These are phyloP conservation scores for Prostheceraeus crozeri DNA, from an alignment of 2,888 invertebrate species.

Conservation along the genomic window DNA sequence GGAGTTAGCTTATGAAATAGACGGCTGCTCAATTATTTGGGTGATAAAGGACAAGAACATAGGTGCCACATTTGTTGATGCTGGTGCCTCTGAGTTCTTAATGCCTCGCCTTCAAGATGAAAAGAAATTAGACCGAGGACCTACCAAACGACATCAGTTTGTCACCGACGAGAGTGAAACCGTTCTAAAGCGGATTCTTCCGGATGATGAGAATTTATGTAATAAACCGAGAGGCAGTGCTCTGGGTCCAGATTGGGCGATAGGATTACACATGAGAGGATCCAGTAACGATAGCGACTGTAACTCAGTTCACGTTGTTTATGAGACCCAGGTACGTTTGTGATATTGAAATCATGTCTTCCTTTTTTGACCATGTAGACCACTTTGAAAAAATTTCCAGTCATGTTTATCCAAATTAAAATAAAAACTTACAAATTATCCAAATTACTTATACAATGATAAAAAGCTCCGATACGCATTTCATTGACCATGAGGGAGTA, in stretches of 20 bases:
- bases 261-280: conserved; percentile 64
- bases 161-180: too few species aligned
- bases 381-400: too few species aligned
- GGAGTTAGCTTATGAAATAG: conserved; percentile 67
- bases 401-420: too few species aligned
- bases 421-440: too few species aligned
- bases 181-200: too few species aligned
- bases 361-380: conserved; percentile 12
- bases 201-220: too few species aligned
- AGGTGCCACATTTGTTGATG: conserved; percentile 85
- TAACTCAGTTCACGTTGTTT: not conserved
- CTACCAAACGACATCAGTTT: conserved; percentile 44
- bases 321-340: not conserved
- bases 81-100: conserved; percentile 88
- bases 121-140: not conserved
- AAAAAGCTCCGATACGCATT: too few species aligned
- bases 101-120: conserved; percentile 56
- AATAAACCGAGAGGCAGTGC: conserved; percentile 60
- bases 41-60: conserved; percentile 84
- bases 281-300: conserved; percentile 41
- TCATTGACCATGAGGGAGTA: too few species aligned
- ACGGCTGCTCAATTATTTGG: conserved; percentile 79
- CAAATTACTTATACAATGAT: too few species aligned
- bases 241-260: conserved; percentile 92
- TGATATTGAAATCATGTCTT: not conserved